Evolutionary conservation across 2,113 vertebrate species (phyloP), one percentile per base, ranked within the genome.

Genomic region (Eclectus roratus): DNA sequence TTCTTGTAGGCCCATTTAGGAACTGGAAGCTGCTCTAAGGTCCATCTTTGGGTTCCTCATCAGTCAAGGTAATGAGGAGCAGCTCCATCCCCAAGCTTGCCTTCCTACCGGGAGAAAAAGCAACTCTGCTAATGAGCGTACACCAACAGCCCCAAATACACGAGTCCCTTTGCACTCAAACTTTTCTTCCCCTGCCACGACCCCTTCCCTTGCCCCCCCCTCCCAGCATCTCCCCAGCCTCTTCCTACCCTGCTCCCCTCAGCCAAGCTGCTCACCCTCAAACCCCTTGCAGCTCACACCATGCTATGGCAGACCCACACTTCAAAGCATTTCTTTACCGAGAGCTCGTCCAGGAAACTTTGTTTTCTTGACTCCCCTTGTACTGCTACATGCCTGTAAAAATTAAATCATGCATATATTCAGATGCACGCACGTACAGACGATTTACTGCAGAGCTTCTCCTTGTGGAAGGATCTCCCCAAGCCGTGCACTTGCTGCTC

Each of bases 61-160:
- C 68, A 41, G 29, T 20, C 0, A 0, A 41, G 6, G 6, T 18
- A 43, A 68, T 0, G 7, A 85, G 71, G 39, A 43, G 28, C 8
- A 25, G 5, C 53, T 37, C 64, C 11, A 6, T 24, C 53, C 39
- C 61, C 1, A 2, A 25, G 14, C 60, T 39, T 33, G 61, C 63
- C 29, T 27, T 52, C 61, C 85, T 60, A 21, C 31, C 0, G 0
- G 39, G 39, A 88, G 44, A 24, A 85, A 47, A 29, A 69, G 35
- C 4, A 0, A 47, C 24, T 11, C 58, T 83, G 77, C 8, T 61
- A 41, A 49, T 0, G 8, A 70, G 68, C 41, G n/a, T 61, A 72
- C 39, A 68, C 80, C 89, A 73, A 20, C 63, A 72, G 8, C 27
- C 21, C 46, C 53, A 44, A 10, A 23, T 16, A 65, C 83, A 70